Evolutionary conservation across 2,888 invertebrate species (phyloP).

Genomic region (Cryptus armator): DNA sequence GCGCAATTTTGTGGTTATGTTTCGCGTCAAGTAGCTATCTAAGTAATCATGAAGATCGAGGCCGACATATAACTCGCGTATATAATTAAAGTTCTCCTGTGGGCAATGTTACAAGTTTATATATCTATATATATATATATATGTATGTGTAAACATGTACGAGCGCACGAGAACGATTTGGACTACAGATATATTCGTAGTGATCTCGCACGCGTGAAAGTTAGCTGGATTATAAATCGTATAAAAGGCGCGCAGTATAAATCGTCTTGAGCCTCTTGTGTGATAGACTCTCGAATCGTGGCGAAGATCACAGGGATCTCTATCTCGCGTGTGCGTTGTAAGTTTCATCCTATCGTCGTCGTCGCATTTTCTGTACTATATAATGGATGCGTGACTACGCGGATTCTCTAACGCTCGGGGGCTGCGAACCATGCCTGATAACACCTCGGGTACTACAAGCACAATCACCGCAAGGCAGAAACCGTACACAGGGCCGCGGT

Average conservation of each 20-base stretch:
- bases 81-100: slow-evolving; percentile 24
- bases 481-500: slow-evolving; percentile 34
- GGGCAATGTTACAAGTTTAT: neutral
- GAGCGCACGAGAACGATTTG: slow-evolving; percentile 17
- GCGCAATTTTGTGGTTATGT: too few species aligned
- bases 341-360: slow-evolving; percentile 23
- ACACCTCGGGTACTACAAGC: slow-evolving; percentile 59
- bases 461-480: slow-evolving; percentile 13
- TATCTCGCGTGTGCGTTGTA: slow-evolving; percentile 40
- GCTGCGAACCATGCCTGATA: slow-evolving; percentile 63
- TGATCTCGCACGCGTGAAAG: slow-evolving; percentile 52
- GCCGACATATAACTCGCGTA: neutral
- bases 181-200: slow-evolving; percentile 30
- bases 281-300: slow-evolving; percentile 51
- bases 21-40: too few species aligned
- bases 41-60: too few species aligned
- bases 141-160: neutral
- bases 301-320: slow-evolving; percentile 62
- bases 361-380: neutral
- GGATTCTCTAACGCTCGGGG: slow-evolving; percentile 33
- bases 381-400: slow-evolving; percentile 59
- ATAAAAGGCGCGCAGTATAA: slow-evolving; percentile 29
- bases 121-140: too few species aligned
- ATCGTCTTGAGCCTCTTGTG: slow-evolving; percentile 30
- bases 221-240: slow-evolving; percentile 54